Conservation (phyloP, 2,888 invertebrate genomes). For the Agrotis segetum region DNA sequence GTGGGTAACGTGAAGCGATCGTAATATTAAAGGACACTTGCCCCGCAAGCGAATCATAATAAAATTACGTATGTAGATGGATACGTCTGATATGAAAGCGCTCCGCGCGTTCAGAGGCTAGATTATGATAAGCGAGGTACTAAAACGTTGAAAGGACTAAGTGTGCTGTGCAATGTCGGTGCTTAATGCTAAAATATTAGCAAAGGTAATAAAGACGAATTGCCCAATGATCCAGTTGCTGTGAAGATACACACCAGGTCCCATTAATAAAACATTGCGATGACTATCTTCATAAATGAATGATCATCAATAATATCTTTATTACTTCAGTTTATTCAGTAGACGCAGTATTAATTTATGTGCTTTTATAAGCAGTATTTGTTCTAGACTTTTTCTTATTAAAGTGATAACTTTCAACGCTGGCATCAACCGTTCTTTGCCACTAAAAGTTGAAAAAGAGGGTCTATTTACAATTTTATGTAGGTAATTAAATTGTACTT, state of each 20-base stretch:
- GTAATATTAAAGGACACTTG: conserved; percentile 87
- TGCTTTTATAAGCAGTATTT: conserved; percentile 5
- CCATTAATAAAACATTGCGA: conserved; percentile 32
- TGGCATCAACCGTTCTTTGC: not conserved
- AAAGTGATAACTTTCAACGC: conserved; percentile 12
- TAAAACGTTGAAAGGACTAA: conserved; percentile 72
- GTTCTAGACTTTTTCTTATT: conserved; percentile 19
- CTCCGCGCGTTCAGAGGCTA: conserved; percentile 68
- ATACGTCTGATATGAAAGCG: conserved; percentile 72
- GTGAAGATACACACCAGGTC: conserved; percentile 32
- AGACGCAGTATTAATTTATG: conserved; percentile 27
- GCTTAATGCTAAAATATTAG: conserved; percentile 38
- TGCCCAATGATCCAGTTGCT: conserved; percentile 32
- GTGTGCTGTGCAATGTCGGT: conserved; percentile 63
- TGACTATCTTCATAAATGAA: conserved; percentile 40
- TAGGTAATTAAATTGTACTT: conserved; percentile 70
- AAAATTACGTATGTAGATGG: conserved; percentile 84
- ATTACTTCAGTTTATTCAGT: conserved; percentile 23
- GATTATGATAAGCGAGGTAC: conserved; percentile 70
- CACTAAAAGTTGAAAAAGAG: not conserved
- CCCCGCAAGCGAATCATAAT: conserved; percentile 77
- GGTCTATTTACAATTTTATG: not conserved
- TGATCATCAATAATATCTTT: conserved; percentile 46
- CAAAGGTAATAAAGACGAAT: conserved; percentile 44
- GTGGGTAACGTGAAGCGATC: conserved; percentile 74